Evolutionary conservation across 2,888 invertebrate species (phyloP).

Genomic region (Liopterus haemorrhoidalis): DNA sequence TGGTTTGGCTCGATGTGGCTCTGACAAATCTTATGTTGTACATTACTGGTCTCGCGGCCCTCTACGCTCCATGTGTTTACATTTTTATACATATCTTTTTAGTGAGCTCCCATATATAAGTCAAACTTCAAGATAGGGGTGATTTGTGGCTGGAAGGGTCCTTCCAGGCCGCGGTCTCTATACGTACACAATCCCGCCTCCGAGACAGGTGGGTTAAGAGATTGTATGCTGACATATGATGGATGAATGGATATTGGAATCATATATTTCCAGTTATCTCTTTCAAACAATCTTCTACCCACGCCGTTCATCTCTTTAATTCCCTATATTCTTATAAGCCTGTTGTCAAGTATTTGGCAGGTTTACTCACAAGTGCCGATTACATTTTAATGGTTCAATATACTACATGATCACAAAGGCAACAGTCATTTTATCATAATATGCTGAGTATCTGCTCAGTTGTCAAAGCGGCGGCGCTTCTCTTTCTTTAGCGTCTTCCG

Average conservation of each 20-base stretch:
- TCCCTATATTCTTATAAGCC: neutral
- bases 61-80: slow-evolving; percentile 16
- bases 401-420: too few species aligned
- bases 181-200: too few species aligned
- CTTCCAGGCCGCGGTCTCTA: too few species aligned
- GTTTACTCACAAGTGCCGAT: slow-evolving; percentile 10
- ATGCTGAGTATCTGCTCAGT: slow-evolving; percentile 18
- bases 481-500: slow-evolving; percentile 37
- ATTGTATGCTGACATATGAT: slow-evolving; percentile 56
- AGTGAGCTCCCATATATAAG: too few species aligned
- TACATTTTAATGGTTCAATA: slow-evolving; percentile 12
- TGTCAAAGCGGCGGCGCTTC: slow-evolving; percentile 15
- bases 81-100: slow-evolving; percentile 10
- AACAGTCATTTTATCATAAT: slow-evolving; percentile 23
- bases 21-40: too few species aligned
- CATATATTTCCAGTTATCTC: slow-evolving; percentile 16
- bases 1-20: too few species aligned
- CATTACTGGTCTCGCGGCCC: too few species aligned
- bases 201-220: slow-evolving; percentile 18
- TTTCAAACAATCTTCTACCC: neutral
- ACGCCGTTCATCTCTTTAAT: neutral
- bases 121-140: slow-evolving; percentile 17
- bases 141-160: slow-evolving; percentile 15
- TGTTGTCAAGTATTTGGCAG: neutral
- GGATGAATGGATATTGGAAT: slow-evolving; percentile 65